Evolutionary conservation across 2,797 vertebrate species (phyloP).

Genomic region (Chiroxiphia lanceolata): DNA sequence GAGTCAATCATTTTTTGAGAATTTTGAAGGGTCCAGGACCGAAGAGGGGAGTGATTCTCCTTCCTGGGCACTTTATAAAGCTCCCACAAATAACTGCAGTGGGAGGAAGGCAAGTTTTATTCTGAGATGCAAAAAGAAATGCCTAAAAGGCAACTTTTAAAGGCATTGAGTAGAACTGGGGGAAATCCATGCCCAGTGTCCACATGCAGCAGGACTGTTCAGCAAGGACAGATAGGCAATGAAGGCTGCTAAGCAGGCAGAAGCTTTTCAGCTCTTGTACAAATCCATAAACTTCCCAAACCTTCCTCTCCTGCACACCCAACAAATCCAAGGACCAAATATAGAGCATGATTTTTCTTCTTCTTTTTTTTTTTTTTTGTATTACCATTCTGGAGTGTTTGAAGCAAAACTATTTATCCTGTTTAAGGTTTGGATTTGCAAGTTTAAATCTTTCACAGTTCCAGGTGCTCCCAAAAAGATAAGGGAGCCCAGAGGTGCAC

Average conservation of each 20-base stretch:
- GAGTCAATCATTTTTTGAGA: not conserved
- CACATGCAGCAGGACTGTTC: not conserved
- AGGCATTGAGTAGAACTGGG: not conserved
- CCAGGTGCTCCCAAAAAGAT: conserved; percentile 73
- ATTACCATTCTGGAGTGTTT: conserved; percentile 7
- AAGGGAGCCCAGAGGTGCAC: conserved; percentile 53
- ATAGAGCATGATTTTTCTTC: not conserved
- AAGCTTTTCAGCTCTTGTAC: not conserved
- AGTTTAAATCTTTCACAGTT: conserved; percentile 68
- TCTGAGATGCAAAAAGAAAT: not conserved
- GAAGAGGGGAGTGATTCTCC: not conserved
- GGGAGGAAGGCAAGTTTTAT: not conserved
- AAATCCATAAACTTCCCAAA: not conserved
- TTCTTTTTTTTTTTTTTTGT: not conserved
- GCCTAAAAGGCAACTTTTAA: not conserved
- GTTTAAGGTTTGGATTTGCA: conserved; percentile 71
- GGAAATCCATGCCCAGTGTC: not conserved
- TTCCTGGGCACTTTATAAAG: not conserved
- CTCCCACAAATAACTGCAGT: not conserved
- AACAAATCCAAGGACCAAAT: conserved; percentile 50
- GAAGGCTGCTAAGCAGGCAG: not conserved
- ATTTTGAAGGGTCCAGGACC: not conserved
- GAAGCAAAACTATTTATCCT: conserved; percentile 55
- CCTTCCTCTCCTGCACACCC: not conserved
- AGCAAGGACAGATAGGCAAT: not conserved